Evolutionary conservation across 2,888 invertebrate species (phyloP).

Genomic region (Macropis europaea): DNA sequence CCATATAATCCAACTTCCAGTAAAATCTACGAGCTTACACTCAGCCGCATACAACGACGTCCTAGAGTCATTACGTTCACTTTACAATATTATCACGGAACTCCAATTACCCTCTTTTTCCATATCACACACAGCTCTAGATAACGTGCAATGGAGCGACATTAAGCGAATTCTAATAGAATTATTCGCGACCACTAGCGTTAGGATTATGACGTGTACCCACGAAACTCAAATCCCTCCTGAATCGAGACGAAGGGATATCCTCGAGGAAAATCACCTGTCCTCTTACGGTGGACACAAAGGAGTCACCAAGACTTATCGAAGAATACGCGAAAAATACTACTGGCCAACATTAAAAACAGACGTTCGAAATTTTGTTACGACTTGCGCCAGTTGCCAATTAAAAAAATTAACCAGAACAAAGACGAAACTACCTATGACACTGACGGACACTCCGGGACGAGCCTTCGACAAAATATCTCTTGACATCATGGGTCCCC

Average conservation of each 20-base stretch:
- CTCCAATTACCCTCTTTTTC: not conserved
- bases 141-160: not conserved
- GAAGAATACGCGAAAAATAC: too few relatives aligned
- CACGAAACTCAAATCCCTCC: not conserved
- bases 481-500: constrained; percentile 22
- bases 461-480: constrained; percentile 14
- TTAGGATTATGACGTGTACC: not conserved
- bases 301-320: too few relatives aligned
- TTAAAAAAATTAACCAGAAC: not conserved
- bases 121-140: not conserved
- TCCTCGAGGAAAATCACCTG: not conserved
- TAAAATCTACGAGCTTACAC: not conserved
- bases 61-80: not conserved
- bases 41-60: not conserved
- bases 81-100: not conserved
- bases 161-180: not conserved
- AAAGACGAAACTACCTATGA: constrained; percentile 8
- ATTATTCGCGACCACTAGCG: not conserved
- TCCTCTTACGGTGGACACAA: too few relatives aligned
- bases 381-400: constrained; percentile 7
- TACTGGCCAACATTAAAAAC: too few relatives aligned
- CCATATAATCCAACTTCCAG: not conserved
- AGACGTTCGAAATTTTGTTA: too few relatives aligned
- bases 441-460: constrained; percentile 17
- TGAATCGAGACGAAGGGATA: not conserved